Conservation (phyloP, 2,888 invertebrate genomes). For the Aspidiotus rigidus region DNA sequence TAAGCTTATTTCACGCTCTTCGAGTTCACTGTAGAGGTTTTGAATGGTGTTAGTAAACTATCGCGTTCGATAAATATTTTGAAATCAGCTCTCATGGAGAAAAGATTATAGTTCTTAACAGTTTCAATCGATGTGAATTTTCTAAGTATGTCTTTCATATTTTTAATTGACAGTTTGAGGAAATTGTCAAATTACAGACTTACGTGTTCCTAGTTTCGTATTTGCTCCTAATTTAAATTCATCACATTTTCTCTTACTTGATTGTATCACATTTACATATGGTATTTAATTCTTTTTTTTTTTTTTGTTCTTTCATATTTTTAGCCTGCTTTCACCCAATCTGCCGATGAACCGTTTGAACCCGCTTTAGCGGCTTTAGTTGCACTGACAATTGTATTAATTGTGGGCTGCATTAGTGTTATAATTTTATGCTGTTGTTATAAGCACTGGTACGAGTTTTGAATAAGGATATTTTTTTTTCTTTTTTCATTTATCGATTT, state of each 20-base stretch:
- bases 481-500: not conserved
- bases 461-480: not conserved
- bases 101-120: too few species aligned
- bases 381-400: constrained; percentile 71
- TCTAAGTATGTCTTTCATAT: too few species aligned
- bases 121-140: too few species aligned
- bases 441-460: constrained; percentile 59
- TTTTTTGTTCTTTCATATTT: constrained; percentile 35
- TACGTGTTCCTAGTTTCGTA: too few species aligned
- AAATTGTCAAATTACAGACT: too few species aligned
- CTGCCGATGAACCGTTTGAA: constrained; percentile 68
- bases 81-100: too few species aligned
- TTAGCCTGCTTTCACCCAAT: constrained; percentile 55
- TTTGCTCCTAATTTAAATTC: not conserved
- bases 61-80: too few species aligned
- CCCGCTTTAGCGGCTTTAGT: constrained; percentile 77
- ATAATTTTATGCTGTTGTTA: constrained; percentile 79
- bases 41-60: too few species aligned
- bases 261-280: constrained; percentile 6
- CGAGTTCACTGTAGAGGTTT: too few species aligned
- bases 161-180: too few species aligned
- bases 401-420: constrained; percentile 78
- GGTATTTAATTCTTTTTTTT: constrained; percentile 30
- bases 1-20: constrained; percentile 5
- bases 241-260: not conserved